A percentile compares a stretch with the other conserved stretches of the same genome.
phyloP scores from a whole-genome alignment of 2,113 vertebrate species.

The Platysternon megacephalum region DNA sequence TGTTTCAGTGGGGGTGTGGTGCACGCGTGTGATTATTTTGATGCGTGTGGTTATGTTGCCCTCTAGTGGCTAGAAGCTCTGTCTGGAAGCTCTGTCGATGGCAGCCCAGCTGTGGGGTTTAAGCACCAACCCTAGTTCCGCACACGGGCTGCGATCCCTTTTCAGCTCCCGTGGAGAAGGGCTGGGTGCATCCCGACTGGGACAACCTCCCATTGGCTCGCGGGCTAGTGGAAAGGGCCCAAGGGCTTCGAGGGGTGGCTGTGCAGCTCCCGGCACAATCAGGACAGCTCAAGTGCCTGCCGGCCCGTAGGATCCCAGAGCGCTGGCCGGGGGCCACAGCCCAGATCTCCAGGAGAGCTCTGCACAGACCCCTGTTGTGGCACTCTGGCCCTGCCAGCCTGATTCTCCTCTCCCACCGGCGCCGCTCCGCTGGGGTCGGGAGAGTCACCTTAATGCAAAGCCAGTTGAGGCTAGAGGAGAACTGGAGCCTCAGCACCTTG shows the following conservation, averaged over 20 bases:
- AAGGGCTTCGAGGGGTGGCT: not conserved
- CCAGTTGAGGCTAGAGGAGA: not conserved
- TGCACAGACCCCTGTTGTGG: not conserved
- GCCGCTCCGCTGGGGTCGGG: not conserved
- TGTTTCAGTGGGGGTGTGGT: no score
- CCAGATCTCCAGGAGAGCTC: not conserved
- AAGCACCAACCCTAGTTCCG: not conserved
- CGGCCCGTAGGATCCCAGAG: not conserved
- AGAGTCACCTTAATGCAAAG: not conserved
- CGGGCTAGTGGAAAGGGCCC: no score
- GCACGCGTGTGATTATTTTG: not conserved
- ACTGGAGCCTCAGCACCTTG: not conserved
- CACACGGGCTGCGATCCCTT: not conserved
- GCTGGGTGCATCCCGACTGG: not conserved
- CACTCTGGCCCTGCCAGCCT: not conserved
- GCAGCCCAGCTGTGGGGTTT: not conserved
- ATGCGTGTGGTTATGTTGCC: not conserved
- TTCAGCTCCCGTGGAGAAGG: not conserved
- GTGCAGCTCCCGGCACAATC: no score
- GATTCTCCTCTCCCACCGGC: not conserved
- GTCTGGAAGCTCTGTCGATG: no score
- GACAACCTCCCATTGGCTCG: not conserved
- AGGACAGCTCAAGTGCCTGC: no score
- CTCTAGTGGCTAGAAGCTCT: not conserved
- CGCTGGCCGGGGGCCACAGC: not conserved